A percentile compares a stretch with the other conserved stretches of the same genome.
Evolutionary conservation across 2,888 invertebrate species (phyloP).

Genomic region (Oeneis ivallda): DNA sequence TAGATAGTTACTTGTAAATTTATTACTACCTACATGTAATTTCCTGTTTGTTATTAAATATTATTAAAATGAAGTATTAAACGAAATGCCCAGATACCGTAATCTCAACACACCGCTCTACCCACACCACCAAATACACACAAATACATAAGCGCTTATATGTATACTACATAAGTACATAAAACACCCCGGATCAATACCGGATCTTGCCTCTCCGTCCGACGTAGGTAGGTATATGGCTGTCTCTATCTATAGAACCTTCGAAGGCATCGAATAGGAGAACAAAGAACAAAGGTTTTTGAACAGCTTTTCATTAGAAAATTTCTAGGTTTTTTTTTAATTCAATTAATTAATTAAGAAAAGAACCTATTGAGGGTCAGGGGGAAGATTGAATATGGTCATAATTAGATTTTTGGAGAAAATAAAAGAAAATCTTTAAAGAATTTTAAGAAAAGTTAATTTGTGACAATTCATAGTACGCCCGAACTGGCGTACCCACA

Average conservation of each 20-base stretch:
- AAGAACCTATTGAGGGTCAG: no score
- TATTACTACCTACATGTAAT: no score
- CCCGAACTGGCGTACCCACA: no score
- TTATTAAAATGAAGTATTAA: background rate
- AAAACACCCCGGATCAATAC: slow-evolving; percentile 36
- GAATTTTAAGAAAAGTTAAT: no score
- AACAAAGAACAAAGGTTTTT: slow-evolving; percentile 1
- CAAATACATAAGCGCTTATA: slow-evolving; percentile 26
- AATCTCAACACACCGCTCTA: slow-evolving; percentile 9
- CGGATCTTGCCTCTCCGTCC: slow-evolving; percentile 24
- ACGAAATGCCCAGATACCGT: background rate
- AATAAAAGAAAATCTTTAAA: no score
- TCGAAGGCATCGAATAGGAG: slow-evolving; percentile 8
- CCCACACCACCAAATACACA: background rate
- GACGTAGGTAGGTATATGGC: slow-evolving; percentile 19
- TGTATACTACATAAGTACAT: slow-evolving; percentile 10
- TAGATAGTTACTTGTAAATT: no score
- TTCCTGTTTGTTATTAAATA: no score
- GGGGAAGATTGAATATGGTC: no score
- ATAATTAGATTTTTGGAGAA: no score
- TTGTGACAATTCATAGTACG: no score
- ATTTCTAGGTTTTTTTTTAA: background rate
- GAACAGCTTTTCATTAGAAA: background rate
- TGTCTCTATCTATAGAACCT: slow-evolving; percentile 29
- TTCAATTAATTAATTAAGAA: no score